Evolutionary conservation across 2,113 vertebrate genomes (phyloP), one percentile per base, ranked within the genome.

Genomic region (Willisornis vidua): DNA sequence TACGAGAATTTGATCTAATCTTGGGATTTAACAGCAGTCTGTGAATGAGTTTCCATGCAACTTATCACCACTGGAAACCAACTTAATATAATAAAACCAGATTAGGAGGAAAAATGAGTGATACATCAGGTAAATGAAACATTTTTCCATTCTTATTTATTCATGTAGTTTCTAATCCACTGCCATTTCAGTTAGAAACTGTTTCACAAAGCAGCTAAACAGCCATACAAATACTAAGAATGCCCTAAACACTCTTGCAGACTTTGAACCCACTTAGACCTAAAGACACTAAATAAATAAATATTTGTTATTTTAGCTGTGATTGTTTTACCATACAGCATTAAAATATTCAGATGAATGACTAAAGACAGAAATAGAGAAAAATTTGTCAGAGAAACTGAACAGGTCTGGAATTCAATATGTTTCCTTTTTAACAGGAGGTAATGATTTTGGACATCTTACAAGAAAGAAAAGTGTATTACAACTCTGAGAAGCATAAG

Each of bases 1-100:
- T 31, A 66, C 13, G 23, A 94, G 68, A 93, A 95, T 74, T 84
- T 96, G 78, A 93, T 86, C 75, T 85, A 90, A 96, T 92, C 76
- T 85, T 90, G 85, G 82, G 85, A 90, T 92, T 96, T 90, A 93
- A n/a, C 55, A 92, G 43, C 7, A 3, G 63, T 52, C 55, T 70
- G 51, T 86, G 92, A 85, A 66, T 67, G 51, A 91, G 35, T 62
- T 66, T 74, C 5, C 52, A 37, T 33, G 63, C 55, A 85, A 48
- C 22, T 74, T 86, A 77, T 80, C 55, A 71, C 55, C 45, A 59
- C 29, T 88, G 72, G 82, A 93, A 94, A 93, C 6, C 43, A 71
- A 23, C 23, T 90, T 85, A 88, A 58, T 84, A 41, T 28, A 90
- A 41, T 70, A 90, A 92, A 86, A 89, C 10, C 4, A 83, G 29